Conservation (phyloP, 2,113 vertebrate species). For the Mesoclemmys tuberculata region DNA sequence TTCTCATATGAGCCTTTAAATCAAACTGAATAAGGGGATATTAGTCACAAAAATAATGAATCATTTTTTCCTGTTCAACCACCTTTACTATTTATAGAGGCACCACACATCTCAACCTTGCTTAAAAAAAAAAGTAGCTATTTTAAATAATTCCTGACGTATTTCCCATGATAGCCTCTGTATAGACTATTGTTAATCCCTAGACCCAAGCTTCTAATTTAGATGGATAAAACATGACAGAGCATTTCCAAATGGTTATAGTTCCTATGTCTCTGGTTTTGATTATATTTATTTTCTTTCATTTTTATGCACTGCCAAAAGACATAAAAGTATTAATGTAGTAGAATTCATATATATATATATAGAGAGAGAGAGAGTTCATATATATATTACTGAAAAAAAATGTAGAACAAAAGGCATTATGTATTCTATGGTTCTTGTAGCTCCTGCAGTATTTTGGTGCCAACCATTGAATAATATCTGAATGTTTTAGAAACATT, state of each 20-base stretch:
- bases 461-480: conserved; percentile 35
- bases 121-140: background rate
- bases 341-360: background rate
- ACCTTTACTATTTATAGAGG: background rate
- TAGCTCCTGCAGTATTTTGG: conserved; percentile 4
- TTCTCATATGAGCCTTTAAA: background rate
- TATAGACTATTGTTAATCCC: background rate
- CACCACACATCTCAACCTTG: background rate
- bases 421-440: conserved; percentile 17
- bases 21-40: background rate
- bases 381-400: conserved; percentile 24
- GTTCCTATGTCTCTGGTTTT: background rate
- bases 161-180: background rate
- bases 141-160: background rate
- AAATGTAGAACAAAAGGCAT: background rate
- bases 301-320: conserved; percentile 21
- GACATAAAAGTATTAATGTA: conserved; percentile 15
- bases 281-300: background rate
- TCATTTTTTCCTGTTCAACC: background rate
- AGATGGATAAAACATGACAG: background rate
- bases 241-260: background rate
- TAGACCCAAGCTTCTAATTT: background rate
- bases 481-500: conserved; percentile 37
- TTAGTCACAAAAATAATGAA: background rate
- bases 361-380: background rate